phyloP scores from a whole-genome alignment of 30 jellyfish, hydroid and myxozoan species.

The Aurelia sp. region DNA sequence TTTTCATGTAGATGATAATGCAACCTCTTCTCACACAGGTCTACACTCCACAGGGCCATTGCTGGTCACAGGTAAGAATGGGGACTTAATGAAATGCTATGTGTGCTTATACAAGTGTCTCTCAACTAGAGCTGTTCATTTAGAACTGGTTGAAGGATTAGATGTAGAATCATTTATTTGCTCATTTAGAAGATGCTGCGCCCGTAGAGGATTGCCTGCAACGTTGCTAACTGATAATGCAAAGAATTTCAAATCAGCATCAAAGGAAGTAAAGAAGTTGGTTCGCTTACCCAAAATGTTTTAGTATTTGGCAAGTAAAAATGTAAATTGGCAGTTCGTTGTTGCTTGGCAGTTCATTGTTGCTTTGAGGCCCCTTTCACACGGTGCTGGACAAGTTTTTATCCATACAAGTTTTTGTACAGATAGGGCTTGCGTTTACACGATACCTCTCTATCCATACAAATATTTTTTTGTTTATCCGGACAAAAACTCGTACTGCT shows the following conservation, averaged over 20 bases:
- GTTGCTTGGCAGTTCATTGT: no score
- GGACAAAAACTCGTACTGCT: no score
- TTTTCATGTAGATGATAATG: slow-evolving; percentile 7
- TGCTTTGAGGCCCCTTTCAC: not conserved
- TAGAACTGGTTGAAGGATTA: no score
- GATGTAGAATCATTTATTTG: no score
- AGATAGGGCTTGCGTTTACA: no score
- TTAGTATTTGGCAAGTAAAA: not conserved
- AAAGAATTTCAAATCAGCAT: not conserved
- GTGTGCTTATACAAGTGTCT: not conserved
- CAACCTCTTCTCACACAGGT: slow-evolving; percentile 10
- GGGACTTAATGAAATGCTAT: not conserved
- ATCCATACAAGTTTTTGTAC: no score
- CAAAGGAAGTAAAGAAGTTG: not conserved
- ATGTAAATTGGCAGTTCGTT: not conserved
- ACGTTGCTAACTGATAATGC: no score
- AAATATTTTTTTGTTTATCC: no score
- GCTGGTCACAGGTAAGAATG: not conserved
- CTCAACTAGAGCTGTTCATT: not conserved
- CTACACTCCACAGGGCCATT: not conserved
- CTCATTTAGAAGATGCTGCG: no score
- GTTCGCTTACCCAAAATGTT: not conserved
- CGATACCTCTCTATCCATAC: no score
- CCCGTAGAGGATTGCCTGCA: no score
- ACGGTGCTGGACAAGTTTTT: no score